Conservation (phyloP, 2,113 vertebrate genomes). For the Thamnaconus septentrionalis region DNA sequence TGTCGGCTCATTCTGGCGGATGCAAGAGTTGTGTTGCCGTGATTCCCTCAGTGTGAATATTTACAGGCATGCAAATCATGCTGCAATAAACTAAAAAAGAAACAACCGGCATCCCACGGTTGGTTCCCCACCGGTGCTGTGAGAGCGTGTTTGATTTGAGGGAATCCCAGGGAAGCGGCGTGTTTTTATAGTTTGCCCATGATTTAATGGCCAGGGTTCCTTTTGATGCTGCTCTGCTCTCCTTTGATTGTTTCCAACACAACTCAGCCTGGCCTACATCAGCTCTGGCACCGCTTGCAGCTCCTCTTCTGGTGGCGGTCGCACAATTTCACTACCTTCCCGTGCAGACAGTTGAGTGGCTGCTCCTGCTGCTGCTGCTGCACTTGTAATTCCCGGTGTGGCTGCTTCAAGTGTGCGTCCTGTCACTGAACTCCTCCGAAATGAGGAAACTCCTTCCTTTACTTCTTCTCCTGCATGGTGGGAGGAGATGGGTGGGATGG, state of each 20-base stretch:
- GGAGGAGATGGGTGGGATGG: too few relatives aligned
- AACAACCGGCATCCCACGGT: conserved; percentile 31
- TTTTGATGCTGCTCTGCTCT: conserved; percentile 36
- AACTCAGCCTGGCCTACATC: conserved; percentile 10
- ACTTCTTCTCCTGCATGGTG: too few relatives aligned
- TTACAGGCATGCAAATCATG: conserved; percentile 56
- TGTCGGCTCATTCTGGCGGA: not conserved
- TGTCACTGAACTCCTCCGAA: too few relatives aligned
- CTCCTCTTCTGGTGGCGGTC: too few relatives aligned
- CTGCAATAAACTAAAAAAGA: not conserved
- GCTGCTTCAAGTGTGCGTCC: too few relatives aligned
- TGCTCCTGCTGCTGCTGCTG: too few relatives aligned
- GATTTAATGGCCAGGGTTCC: conserved; percentile 39
- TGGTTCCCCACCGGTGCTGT: conserved; percentile 11
- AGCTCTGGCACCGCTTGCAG: conserved; percentile 12
- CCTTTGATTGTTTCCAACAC: conserved; percentile 14
- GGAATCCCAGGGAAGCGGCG: conserved; percentile 52
- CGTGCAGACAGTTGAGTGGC: too few relatives aligned
- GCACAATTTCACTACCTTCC: too few relatives aligned
- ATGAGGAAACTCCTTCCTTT: too few relatives aligned
- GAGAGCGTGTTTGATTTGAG: conserved; percentile 29
- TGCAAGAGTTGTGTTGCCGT: not conserved
- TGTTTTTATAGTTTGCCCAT: conserved; percentile 29
- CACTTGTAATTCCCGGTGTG: too few relatives aligned
- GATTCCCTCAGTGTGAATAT: conserved; percentile 65